A percentile compares a stretch with the other conserved stretches of the same genome.
Conservation (phyloP, 2,888 invertebrate genomes). For the Serripes groenlandicus region DNA sequence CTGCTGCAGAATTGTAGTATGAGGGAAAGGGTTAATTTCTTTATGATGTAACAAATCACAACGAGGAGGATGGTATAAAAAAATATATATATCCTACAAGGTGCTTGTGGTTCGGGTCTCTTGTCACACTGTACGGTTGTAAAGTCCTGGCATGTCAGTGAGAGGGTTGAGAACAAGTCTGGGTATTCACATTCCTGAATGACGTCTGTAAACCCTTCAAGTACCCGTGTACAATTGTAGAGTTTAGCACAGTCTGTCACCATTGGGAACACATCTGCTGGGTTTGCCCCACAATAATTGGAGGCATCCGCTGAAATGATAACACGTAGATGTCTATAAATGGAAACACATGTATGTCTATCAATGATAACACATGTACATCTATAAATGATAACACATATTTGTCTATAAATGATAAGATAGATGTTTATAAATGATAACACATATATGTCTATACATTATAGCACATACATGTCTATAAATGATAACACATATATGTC, state of each 20-base stretch:
- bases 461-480: no score
- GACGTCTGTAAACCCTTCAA: not conserved
- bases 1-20: no score
- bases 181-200: constrained; percentile 69
- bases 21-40: no score
- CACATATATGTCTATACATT: no score
- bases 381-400: not conserved
- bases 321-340: not conserved
- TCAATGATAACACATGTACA: not conserved
- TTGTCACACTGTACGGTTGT: constrained; percentile 61
- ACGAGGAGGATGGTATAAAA: no score
- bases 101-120: constrained; percentile 67
- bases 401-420: not conserved
- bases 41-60: no score
- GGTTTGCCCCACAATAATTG: constrained; percentile 63
- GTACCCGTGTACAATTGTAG: constrained; percentile 62
- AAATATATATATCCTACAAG: constrained; percentile 68
- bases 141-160: constrained; percentile 65
- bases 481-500: no score
- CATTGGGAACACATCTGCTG: constrained; percentile 45
- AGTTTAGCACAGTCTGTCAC: constrained; percentile 68
- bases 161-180: constrained; percentile 65
- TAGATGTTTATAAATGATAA: no score
- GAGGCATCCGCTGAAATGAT: constrained; percentile 64
- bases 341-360: no score